phyloP scores from a whole-genome alignment of 2,113 vertebrate genomes.

The Oryzias melastigma region DNA sequence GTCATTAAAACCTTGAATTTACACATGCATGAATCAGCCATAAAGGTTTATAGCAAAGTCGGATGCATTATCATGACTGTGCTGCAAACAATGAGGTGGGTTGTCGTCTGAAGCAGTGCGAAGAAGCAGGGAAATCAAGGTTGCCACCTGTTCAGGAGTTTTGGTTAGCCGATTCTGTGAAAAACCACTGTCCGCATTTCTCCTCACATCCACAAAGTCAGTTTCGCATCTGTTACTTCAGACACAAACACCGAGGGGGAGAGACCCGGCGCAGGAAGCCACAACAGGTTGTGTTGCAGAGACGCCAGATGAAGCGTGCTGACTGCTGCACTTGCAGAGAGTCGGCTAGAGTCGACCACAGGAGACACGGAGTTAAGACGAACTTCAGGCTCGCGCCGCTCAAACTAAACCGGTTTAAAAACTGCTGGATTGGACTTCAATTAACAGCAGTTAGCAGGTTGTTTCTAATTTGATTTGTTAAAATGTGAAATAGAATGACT shows the following conservation, averaged over 20 bases:
- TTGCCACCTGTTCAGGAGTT: slow-evolving; percentile 10
- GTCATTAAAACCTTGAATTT: too few species aligned
- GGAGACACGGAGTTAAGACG: neutral
- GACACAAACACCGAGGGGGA: slow-evolving; percentile 31
- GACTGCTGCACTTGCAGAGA: slow-evolving; percentile 37
- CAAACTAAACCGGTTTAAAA: too few species aligned
- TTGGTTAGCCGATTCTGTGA: slow-evolving; percentile 32
- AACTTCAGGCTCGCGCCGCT: neutral
- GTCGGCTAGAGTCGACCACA: neutral
- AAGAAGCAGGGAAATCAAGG: neutral
- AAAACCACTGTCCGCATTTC: slow-evolving; percentile 39
- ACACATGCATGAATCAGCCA: too few species aligned
- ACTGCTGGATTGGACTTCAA: too few species aligned
- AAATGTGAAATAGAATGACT: too few species aligned
- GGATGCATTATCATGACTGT: too few species aligned
- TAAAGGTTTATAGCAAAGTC: too few species aligned
- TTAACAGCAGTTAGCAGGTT: too few species aligned
- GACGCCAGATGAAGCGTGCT: neutral
- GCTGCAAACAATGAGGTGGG: too few species aligned
- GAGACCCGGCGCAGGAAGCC: slow-evolving; percentile 58
- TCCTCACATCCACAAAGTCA: slow-evolving; percentile 2
- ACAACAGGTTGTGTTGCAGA: slow-evolving; percentile 42
- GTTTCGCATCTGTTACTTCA: slow-evolving; percentile 1
- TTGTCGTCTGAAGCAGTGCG: neutral
- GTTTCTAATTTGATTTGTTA: too few species aligned